These are phyloP conservation scores for Psephotus haematonotus DNA, from an alignment of 2,113 vertebrate genomes.

Conservation along the genomic window DNA sequence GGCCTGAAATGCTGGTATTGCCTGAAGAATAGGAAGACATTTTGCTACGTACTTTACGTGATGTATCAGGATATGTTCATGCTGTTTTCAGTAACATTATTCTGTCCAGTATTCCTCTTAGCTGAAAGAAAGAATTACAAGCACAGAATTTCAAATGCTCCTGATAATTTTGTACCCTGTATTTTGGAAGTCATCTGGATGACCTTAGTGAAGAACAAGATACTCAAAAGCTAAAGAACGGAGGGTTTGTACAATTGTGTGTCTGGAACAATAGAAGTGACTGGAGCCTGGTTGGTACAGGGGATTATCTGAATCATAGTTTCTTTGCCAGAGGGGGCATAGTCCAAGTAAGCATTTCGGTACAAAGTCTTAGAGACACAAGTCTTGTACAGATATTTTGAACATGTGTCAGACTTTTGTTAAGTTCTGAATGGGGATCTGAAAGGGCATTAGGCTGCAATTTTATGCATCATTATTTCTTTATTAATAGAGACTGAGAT, in stretches of 20 bases:
- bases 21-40: not conserved
- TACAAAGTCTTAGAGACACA: not conserved
- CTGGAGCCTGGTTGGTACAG: not conserved
- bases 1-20: not conserved
- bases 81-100: not conserved
- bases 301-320: not conserved
- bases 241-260: not conserved
- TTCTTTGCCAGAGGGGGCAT: not conserved
- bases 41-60: fast-evolving
- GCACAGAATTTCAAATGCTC: not conserved
- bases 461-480: not conserved
- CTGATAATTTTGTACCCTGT: not conserved
- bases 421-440: not conserved
- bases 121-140: not conserved
- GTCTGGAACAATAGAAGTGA: not conserved
- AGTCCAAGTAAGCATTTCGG: not conserved
- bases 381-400: not conserved
- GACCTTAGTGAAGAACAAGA: not conserved
- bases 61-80: not conserved
- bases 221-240: not conserved
- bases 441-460: not conserved
- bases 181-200: not conserved
- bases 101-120: not conserved
- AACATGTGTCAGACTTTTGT: not conserved
- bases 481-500: not conserved